phyloP scores from a whole-genome alignment of 2,888 invertebrate species.

The Tuta absoluta region DNA sequence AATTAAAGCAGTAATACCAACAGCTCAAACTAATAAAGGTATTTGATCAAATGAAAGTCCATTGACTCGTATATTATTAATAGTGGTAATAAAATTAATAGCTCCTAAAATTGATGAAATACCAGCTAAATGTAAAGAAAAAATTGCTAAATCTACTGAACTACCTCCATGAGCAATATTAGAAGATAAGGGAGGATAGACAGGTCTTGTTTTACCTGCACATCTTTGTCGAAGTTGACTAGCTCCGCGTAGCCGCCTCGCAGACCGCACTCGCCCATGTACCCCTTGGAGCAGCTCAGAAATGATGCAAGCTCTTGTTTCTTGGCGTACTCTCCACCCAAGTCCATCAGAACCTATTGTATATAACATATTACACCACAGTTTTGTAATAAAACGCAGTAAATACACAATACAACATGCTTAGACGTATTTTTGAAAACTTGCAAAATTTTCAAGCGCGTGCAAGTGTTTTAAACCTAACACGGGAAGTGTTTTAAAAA shows the following conservation, averaged over 20 bases:
- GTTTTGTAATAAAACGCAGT: background rate
- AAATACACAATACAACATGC: background rate
- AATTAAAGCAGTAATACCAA: constrained; percentile 76
- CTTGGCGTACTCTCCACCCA: constrained; percentile 91
- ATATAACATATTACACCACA: too few relatives aligned
- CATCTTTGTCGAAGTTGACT: constrained; percentile 91
- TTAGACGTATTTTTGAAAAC: background rate
- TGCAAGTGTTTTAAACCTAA: too few relatives aligned
- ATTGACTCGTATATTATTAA: constrained; percentile 17
- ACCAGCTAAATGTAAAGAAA: too few relatives aligned
- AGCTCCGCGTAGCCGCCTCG: constrained; percentile 98
- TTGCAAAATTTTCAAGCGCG: too few relatives aligned
- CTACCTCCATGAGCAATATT: too few relatives aligned
- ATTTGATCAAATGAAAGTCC: constrained; percentile 13
- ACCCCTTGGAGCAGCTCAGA: constrained; percentile 98
- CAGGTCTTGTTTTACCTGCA: constrained; percentile 80
- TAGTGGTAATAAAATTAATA: constrained; percentile 87
- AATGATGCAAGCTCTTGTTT: constrained; percentile 94
- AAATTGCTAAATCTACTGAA: too few relatives aligned
- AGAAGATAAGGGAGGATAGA: too few relatives aligned
- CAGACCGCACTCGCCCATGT: constrained; percentile 96
- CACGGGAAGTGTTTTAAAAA: too few relatives aligned
- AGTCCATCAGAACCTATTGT: constrained; percentile 40
- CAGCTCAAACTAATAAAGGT: constrained; percentile 86
- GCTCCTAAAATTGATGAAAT: constrained; percentile 88